phyloP scores from a whole-genome alignment of 2,113 vertebrate genomes.

The Montifringilla adamsi region DNA sequence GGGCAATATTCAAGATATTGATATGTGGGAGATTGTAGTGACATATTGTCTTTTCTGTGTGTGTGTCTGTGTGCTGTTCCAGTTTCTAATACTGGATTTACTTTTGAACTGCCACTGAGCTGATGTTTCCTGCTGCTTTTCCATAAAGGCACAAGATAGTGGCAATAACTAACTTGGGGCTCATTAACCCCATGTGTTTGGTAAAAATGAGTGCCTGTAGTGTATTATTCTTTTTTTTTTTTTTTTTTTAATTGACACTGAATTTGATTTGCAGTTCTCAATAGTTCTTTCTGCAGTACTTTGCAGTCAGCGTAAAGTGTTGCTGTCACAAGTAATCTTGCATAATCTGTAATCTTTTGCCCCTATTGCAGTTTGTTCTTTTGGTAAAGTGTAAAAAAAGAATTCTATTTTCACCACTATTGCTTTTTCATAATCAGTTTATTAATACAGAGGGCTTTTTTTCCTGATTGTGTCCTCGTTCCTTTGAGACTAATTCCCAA shows the following conservation, averaged over 20 bases:
- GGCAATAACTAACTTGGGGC: background rate
- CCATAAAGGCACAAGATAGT: background rate
- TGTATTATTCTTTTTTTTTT: background rate
- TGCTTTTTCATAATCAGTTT: background rate
- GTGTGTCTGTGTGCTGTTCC: background rate
- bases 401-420: background rate
- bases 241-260: background rate
- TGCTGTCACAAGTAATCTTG: conserved; percentile 14
- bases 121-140: background rate
- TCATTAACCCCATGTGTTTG: background rate
- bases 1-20: background rate
- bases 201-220: background rate
- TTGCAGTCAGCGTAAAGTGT: background rate
- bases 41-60: background rate
- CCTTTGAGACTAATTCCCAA: background rate
- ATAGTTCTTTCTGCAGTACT: background rate
- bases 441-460: background rate
- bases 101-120: background rate
- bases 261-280: background rate
- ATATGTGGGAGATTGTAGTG: background rate
- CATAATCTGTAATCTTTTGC: conserved; percentile 19
- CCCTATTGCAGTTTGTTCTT: background rate
- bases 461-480: background rate
- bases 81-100: background rate
- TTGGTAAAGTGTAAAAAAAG: background rate